A percentile compares a stretch with the other conserved stretches of the same genome.
Evolutionary conservation across 2,113 vertebrate genomes (phyloP).

Genomic region (Brienomyrus longianalis): DNA sequence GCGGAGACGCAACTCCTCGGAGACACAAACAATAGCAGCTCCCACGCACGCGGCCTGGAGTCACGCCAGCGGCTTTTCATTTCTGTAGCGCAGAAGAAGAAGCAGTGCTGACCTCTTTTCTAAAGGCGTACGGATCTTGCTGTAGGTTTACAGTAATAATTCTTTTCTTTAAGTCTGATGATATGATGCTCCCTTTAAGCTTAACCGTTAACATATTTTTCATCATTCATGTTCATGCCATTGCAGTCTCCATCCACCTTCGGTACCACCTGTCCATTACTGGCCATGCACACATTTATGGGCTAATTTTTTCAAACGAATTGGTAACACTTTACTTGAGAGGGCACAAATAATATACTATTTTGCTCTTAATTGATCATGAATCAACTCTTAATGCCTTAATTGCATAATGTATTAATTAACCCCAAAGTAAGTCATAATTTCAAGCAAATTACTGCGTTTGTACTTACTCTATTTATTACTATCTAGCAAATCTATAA

Average conservation of each 20-base stretch:
- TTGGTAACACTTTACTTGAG: background rate
- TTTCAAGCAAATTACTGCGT: background rate
- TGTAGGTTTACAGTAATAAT: background rate
- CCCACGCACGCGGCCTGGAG: background rate
- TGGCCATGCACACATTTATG: background rate
- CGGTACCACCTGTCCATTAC: background rate
- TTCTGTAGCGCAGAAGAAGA: background rate
- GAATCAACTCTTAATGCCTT: background rate
- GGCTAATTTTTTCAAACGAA: background rate
- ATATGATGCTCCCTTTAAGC: background rate
- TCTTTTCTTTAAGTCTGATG: background rate
- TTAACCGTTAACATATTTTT: background rate
- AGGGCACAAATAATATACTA: background rate
- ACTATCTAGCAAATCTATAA: background rate
- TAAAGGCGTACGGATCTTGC: background rate
- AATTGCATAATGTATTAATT: background rate
- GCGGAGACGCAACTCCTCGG: background rate
- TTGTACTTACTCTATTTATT: background rate
- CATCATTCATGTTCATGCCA: background rate
- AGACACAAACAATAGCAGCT: background rate
- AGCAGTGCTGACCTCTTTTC: background rate
- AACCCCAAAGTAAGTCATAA: background rate
- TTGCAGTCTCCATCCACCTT: background rate
- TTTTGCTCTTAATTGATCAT: background rate
- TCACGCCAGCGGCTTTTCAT: background rate